phyloP scores from a whole-genome alignment of 2,888 invertebrate genomes.

The Keiferia lycopersicella region DNA sequence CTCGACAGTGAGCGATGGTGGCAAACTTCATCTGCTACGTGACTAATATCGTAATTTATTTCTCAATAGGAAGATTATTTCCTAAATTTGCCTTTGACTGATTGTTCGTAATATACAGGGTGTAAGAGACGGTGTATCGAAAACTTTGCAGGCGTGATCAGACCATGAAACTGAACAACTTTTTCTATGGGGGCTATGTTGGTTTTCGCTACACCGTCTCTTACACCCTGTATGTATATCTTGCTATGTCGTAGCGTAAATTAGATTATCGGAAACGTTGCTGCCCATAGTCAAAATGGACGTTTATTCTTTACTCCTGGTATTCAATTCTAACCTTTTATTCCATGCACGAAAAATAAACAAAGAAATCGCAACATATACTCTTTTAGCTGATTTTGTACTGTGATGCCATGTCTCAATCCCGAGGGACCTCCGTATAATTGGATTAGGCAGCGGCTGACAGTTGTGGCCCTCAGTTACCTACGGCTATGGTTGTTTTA shows the following conservation, averaged over 20 bases:
- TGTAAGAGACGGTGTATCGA: too few relatives aligned
- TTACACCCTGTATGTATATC: too few relatives aligned
- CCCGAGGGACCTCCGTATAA: constrained; percentile 15
- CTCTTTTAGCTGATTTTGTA: background rate
- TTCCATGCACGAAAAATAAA: background rate
- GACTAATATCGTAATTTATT: constrained; percentile 24
- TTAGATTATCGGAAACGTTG: too few relatives aligned
- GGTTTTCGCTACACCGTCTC: too few relatives aligned
- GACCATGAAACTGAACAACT: too few relatives aligned
- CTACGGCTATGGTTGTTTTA: constrained; percentile 19
- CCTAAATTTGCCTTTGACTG: background rate
- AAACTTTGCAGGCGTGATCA: too few relatives aligned
- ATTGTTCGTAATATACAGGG: too few relatives aligned
- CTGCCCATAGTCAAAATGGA: too few relatives aligned
- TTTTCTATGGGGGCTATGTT: too few relatives aligned
- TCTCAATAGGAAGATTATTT: constrained; percentile 16
- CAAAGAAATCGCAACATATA: background rate
- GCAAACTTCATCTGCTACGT: constrained; percentile 26
- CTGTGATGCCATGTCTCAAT: constrained; percentile 13
- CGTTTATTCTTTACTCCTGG: too few relatives aligned
- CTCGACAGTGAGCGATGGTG: constrained; percentile 26
- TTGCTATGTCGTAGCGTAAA: too few relatives aligned
- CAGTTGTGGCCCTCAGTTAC: constrained; percentile 18
- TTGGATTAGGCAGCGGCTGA: constrained; percentile 26
- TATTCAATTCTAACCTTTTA: too few relatives aligned